These are phyloP conservation scores for Apostichopus leukothele DNA, from an alignment of 53 echinoderm and acorn worm species.

Conservation along the genomic window DNA sequence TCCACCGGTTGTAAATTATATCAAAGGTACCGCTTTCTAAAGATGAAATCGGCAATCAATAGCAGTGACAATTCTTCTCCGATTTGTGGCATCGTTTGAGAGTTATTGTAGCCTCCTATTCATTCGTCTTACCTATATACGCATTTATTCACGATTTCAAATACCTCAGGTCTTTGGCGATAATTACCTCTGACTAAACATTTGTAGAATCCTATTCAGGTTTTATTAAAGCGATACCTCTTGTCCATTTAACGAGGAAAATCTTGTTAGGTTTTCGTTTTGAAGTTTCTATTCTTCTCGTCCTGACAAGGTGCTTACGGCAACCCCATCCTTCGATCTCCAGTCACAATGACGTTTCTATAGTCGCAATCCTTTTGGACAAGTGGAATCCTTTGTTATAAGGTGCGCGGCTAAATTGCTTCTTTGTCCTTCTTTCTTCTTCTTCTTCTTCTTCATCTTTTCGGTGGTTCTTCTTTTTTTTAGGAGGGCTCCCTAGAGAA, in stretches of 20 bases:
- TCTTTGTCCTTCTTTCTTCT: conserved; percentile 8
- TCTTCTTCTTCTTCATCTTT: background rate
- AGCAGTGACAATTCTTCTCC: conserved; percentile 6
- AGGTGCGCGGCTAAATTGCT: conserved; percentile 44
- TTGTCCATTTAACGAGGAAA: conserved; percentile 23
- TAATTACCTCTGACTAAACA: conserved; percentile 47
- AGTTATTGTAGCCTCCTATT: background rate
- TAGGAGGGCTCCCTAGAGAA: conserved; percentile 7
- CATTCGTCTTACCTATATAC: background rate
- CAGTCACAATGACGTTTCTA: background rate
- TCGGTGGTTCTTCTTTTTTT: background rate
- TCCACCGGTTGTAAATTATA: too few species aligned
- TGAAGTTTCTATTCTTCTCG: background rate
- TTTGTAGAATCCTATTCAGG: conserved; percentile 40
- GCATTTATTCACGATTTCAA: background rate
- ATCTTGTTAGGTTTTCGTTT: conserved; percentile 32
- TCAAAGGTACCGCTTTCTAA: conserved; percentile 27
- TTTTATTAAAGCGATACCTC: conserved; percentile 49
- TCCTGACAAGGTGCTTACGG: conserved; percentile 33
- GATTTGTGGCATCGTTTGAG: conserved; percentile 15
- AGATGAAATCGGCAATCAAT: conserved; percentile 40
- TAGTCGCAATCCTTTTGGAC: conserved; percentile 20
- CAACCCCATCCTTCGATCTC: background rate
- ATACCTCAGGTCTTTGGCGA: conserved; percentile 32
- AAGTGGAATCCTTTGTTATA: conserved; percentile 26